phyloP scores from a whole-genome alignment of 2,113 vertebrate genomes.

The Calidris pygmaea region DNA sequence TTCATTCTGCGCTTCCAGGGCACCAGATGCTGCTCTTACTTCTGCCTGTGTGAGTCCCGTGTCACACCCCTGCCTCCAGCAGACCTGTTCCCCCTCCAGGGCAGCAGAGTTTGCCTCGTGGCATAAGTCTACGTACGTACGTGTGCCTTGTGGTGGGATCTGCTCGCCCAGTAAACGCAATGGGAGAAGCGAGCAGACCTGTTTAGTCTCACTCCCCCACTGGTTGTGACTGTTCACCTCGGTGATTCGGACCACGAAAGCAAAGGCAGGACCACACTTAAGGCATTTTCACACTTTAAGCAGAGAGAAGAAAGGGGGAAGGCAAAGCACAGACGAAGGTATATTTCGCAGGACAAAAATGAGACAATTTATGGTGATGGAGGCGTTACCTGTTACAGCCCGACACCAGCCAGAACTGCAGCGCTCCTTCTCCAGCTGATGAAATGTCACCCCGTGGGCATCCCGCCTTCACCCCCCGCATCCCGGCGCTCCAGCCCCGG shows the following conservation, averaged over 20 bases:
- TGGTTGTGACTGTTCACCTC: background rate
- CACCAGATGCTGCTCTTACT: constrained; percentile 18
- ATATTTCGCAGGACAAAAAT: background rate
- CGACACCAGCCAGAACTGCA: background rate
- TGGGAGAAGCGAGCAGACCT: fast-evolving
- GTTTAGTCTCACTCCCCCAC: background rate
- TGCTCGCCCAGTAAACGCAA: background rate
- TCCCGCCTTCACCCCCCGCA: background rate
- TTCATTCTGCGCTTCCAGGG: background rate
- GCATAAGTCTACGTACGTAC: fast-evolving
- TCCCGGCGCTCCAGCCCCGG: background rate
- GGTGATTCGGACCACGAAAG: background rate
- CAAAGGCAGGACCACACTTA: background rate
- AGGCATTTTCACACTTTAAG: background rate
- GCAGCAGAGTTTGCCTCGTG: background rate
- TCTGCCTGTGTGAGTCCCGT: background rate
- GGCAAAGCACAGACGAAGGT: background rate
- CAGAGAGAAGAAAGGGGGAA: background rate
- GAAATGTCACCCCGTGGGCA: fast-evolving
- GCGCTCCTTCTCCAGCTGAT: background rate
- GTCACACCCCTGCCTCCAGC: background rate
- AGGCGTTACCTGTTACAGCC: background rate
- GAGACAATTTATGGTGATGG: background rate
- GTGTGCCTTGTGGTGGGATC: background rate
- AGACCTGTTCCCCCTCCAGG: background rate